These are phyloP conservation scores for Synchiropus splendidus DNA, from an alignment of 2,113 vertebrate species.

Conservation along the genomic window DNA sequence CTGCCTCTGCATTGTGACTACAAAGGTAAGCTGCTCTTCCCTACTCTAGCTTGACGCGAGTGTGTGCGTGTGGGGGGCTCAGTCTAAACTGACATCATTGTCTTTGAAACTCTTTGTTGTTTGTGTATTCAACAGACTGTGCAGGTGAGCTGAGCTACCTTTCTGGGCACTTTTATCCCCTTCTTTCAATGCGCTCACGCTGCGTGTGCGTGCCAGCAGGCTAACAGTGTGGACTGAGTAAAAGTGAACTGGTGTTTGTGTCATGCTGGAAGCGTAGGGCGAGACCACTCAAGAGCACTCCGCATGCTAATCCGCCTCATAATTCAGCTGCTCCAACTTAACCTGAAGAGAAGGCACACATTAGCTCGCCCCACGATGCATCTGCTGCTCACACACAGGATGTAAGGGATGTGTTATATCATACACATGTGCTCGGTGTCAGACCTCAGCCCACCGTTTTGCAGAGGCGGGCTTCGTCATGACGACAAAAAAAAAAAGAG, in stretches of 20 bases:
- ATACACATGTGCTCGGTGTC: constrained; percentile 27
- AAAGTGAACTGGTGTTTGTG: constrained; percentile 39
- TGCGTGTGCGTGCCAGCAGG: constrained; percentile 35
- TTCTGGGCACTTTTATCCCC: constrained; percentile 27
- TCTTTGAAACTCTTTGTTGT: background rate
- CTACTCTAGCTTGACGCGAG: constrained; percentile 24
- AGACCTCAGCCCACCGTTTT: background rate
- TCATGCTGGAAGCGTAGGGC: constrained; percentile 37
- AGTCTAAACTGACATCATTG: constrained; percentile 10
- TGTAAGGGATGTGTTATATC: constrained; percentile 30
- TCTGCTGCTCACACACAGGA: constrained; percentile 19
- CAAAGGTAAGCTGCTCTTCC: constrained; percentile 68
- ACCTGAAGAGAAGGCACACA: constrained; percentile 10
- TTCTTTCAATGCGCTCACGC: constrained; percentile 36
- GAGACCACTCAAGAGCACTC: constrained; percentile 36
- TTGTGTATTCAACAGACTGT: background rate
- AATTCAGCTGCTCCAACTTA: constrained; percentile 14
- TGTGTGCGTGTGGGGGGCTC: constrained; percentile 10
- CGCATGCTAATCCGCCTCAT: constrained; percentile 39
- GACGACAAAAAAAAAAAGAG: constrained; percentile 4
- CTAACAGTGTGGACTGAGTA: constrained; percentile 42
- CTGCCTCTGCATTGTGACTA: constrained; percentile 79
- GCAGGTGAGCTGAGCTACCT: background rate
- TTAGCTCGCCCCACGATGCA: constrained; percentile 13
- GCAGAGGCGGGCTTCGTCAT: constrained; percentile 5